phyloP scores from a whole-genome alignment of 1,140 invertebrate species.

The Uloborus diversus region DNA sequence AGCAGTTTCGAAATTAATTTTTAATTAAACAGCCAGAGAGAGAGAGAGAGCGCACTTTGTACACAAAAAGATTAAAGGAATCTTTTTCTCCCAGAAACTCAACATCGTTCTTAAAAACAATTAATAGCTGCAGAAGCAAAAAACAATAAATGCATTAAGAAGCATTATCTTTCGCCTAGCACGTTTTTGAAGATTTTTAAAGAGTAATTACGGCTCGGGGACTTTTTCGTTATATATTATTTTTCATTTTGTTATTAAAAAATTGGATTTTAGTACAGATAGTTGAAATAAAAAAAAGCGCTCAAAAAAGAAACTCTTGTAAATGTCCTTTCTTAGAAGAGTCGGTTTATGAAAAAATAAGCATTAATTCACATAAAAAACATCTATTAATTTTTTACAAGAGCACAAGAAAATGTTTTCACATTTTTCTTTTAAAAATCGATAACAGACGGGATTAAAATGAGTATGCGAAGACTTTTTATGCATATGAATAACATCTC shows the following conservation, averaged over 20 bases:
- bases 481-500: no score
- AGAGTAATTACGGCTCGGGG: conserved; percentile 48
- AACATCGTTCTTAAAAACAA: conserved; percentile 53
- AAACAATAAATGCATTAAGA: conserved; percentile 49
- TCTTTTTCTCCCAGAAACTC: conserved; percentile 30
- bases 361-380: neutral
- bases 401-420: neutral
- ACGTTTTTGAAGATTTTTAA: conserved; percentile 54
- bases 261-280: conserved; percentile 53
- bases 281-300: conserved; percentile 35
- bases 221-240: conserved; percentile 49
- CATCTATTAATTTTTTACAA: neutral
- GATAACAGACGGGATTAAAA: neutral
- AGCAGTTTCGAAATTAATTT: conserved; percentile 54
- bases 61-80: conserved; percentile 55
- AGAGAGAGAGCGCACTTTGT: conserved; percentile 51
- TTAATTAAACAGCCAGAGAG: conserved; percentile 53
- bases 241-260: conserved; percentile 55
- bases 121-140: conserved; percentile 48
- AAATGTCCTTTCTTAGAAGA: conserved; percentile 8
- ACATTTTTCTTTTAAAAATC: neutral
- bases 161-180: conserved; percentile 42
- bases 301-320: conserved; percentile 33
- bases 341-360: neutral
- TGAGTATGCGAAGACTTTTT: no score